These are phyloP conservation scores for Tortrix viridana DNA, from an alignment of 2,888 invertebrate species.

Conservation along the genomic window DNA sequence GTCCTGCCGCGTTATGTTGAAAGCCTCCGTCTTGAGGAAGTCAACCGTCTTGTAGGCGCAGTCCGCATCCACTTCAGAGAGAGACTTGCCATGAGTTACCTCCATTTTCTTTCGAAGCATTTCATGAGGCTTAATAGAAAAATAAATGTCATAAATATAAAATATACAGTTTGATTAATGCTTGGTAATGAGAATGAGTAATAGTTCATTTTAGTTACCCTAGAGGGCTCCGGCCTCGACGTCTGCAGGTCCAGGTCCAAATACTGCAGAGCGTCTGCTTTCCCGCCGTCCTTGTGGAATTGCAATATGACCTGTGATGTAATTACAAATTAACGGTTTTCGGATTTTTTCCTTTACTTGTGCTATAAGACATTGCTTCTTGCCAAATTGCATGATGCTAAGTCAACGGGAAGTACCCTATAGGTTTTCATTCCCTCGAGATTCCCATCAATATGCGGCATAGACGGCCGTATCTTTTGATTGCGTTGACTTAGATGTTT, in stretches of 20 bases:
- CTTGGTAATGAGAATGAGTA: background rate
- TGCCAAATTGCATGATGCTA: too few relatives aligned
- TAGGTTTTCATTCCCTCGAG: too few relatives aligned
- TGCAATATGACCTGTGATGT: conserved; percentile 45
- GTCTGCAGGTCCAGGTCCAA: conserved; percentile 92
- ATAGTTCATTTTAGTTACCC: conserved; percentile 46
- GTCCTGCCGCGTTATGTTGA: conserved; percentile 93
- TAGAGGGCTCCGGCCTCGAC: conserved; percentile 57
- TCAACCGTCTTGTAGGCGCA: conserved; percentile 96
- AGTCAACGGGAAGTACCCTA: too few relatives aligned
- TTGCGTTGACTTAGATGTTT: too few relatives aligned
- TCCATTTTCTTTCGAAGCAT: conserved; percentile 45
- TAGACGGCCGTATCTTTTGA: too few relatives aligned
- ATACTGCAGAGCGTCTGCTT: conserved; percentile 86
- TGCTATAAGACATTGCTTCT: too few relatives aligned
- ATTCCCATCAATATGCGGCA: too few relatives aligned
- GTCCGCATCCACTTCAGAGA: conserved; percentile 59
- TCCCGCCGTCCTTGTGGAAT: conserved; percentile 48
- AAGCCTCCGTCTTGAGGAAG: conserved; percentile 96
- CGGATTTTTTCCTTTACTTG: too few relatives aligned
- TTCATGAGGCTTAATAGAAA: conserved; percentile 47
- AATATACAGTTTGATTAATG: background rate
- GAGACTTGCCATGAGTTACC: conserved; percentile 59
- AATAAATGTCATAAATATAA: background rate
- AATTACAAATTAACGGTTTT: too few relatives aligned